A percentile compares a stretch with the other conserved stretches of the same genome.
Conservation (phyloP, 2,797 vertebrate genomes). For the Pseudochaenichthys georgianus region DNA sequence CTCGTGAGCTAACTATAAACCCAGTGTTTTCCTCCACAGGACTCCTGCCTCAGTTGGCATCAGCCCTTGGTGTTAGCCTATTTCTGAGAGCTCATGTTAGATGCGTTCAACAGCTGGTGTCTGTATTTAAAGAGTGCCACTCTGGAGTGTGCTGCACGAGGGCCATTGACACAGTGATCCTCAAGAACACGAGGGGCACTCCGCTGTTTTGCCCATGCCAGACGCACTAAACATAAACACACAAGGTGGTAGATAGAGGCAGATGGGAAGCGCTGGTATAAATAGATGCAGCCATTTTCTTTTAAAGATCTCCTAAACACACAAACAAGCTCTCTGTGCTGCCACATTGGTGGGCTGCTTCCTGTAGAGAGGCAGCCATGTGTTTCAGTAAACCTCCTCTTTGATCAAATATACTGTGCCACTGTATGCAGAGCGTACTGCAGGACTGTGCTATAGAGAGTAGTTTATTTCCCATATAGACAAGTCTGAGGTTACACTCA, state of each 20-base stretch:
- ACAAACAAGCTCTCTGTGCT: constrained; percentile 57
- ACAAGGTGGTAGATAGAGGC: constrained; percentile 73
- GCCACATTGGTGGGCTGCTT: constrained; percentile 33
- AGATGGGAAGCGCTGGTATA: constrained; percentile 60
- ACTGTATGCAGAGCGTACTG: not conserved
- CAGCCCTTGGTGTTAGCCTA: constrained; percentile 51
- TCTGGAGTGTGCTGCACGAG: constrained; percentile 67
- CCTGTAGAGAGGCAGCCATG: constrained; percentile 43
- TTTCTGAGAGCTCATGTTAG: constrained; percentile 66
- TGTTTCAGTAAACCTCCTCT: constrained; percentile 42
- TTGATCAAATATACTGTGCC: constrained; percentile 32
- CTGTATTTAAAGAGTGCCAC: constrained; percentile 79
- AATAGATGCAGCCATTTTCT: constrained; percentile 69
- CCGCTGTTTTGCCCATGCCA: constrained; percentile 68
- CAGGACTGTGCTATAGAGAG: not conserved
- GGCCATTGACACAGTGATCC: constrained; percentile 81
- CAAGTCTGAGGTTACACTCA: not conserved
- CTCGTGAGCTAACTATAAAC: constrained; percentile 11
- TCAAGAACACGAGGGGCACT: constrained; percentile 73
- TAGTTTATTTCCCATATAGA: not conserved
- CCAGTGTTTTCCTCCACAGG: constrained; percentile 51
- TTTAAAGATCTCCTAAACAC: constrained; percentile 57
- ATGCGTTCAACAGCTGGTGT: constrained; percentile 76
- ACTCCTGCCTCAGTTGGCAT: constrained; percentile 49
- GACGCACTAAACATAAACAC: constrained; percentile 76